Conservation (phyloP, 2,113 vertebrate genomes). For the Elachura formosa region DNA sequence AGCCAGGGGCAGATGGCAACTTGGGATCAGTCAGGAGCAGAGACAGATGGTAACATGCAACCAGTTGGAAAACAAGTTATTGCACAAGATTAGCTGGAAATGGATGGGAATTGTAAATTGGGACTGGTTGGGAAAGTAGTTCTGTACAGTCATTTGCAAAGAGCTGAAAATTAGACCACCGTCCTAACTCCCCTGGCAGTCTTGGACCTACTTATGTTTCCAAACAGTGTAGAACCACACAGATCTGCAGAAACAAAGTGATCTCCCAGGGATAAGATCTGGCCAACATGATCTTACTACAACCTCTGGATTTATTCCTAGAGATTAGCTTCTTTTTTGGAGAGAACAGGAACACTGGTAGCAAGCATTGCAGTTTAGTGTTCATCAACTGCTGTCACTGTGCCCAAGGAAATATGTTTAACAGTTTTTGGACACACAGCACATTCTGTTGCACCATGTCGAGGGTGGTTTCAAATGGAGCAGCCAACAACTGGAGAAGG, state of each 20-base stretch:
- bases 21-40: constrained; percentile 1
- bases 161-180: neutral
- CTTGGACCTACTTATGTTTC: neutral
- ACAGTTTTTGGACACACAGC: constrained; percentile 14
- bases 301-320: neutral
- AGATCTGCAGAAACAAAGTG: neutral
- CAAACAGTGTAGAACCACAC: neutral
- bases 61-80: constrained; percentile 24
- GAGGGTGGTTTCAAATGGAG: constrained; percentile 27
- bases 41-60: neutral
- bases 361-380: neutral
- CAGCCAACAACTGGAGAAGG: constrained; percentile 37
- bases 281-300: neutral
- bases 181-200: neutral
- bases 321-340: neutral
- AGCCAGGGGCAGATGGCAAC: constrained; percentile 13
- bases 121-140: neutral
- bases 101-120: neutral
- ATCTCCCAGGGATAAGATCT: neutral
- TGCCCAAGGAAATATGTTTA: constrained; percentile 40
- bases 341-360: neutral
- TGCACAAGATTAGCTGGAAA: constrained; percentile 6
- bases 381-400: constrained; percentile 15
- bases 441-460: constrained; percentile 13
- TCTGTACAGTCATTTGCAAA: neutral